Base-by-base conservation (phyloP, 2,113 vertebrate species). In the Peucedramus taeniatus region DNA sequence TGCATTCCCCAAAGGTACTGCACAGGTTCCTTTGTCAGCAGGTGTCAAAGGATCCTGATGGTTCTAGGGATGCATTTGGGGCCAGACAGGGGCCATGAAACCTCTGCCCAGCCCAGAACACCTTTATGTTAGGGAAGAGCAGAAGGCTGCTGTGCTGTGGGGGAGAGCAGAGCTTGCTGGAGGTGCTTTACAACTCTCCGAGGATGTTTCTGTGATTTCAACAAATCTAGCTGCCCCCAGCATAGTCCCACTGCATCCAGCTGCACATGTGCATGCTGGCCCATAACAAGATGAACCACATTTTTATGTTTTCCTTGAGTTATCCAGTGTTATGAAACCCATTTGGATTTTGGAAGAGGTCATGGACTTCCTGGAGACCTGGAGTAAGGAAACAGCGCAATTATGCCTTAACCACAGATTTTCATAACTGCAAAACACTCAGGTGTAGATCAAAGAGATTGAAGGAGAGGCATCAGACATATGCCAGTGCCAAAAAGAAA, bases 371-470 rank as follows among this genome's bases (percentile, higher is more conserved):
- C 75, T 88, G 70, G 49, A 87, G 75, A 61, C 50, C 26, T 42
- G 14, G 31, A 23, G 13, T 53, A 71, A 86, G 83, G 82, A 80
- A 91, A 65, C 10, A 84, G 51, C 31, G 31, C 57, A 88, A 53
- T 65, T 90, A 83, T 65, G 18, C 57, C 47, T 45, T 57, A 86
- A 82, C n/a, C 45, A 74, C 85, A 69, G 66, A 70, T 95, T 96
- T 92, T 72, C 63, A 57, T 94, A 88, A 80, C 54, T 69, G 85
- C 50, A 50, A 33, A 88, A 53, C 35, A 31, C n/a, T 80, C 35
- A 65, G 47, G 16, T 57, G 13, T 49, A 72, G 78, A 87, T 95
- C 87, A 93, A 81, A 94, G 87, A 30, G 35, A 47, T 30, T 20
- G 39, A 61, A 63, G 42, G 42, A 91, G 54, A 80, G 26, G 15